Base-by-base conservation (phyloP, 1,140 invertebrate species). In the Manduca sexta region DNA sequence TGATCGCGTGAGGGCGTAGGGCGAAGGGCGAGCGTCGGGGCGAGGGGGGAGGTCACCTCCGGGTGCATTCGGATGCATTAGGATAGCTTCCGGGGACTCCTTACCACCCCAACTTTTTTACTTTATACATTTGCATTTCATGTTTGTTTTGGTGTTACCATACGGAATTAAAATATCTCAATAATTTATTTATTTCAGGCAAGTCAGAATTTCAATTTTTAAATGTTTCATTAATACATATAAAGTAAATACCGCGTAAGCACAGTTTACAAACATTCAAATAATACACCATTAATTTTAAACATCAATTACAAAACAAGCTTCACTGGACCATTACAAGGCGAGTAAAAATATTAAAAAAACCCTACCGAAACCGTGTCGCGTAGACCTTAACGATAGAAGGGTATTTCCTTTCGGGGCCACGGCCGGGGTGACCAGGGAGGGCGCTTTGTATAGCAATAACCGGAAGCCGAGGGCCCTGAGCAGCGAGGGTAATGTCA, bases 391-490 rank as follows among this genome's bases (percentile, higher is more conserved):
- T 74, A 59, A 68, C 75, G 72, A 81, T 81, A 78, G 78, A 82
- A 82, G 81, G 81, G 81, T 84, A 84, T 82, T 79, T 84, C 81
- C 81, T 72, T 84, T 82, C 77, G n/a, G 33, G 7, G 35, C 29
- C 49, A 44, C 59, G 39, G 49, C 37, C 38, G 42, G 21, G 56
- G 64, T 57, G 45, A 53, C 52, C 60, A 52, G 47, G 45, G 68
- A 55, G 52, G 59, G 62, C 51, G 72, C 74, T 84, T 81, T 84
- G 75, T 84, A 74, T 76, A 70, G 76, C 74, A 75, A 84, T 84
- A 84, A 84, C 81, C 81, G 81, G 81, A 84, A 79, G 72, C 69
- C 59, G 60, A 82, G 81, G 81, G 81, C 71, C 68, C 73, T 52
- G 64, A 79, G 76, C 72, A 78, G 73, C 64, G 74, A 73, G 74